Conservation (phyloP, 2,797 vertebrate genomes). For the Chelmon rostratus region DNA sequence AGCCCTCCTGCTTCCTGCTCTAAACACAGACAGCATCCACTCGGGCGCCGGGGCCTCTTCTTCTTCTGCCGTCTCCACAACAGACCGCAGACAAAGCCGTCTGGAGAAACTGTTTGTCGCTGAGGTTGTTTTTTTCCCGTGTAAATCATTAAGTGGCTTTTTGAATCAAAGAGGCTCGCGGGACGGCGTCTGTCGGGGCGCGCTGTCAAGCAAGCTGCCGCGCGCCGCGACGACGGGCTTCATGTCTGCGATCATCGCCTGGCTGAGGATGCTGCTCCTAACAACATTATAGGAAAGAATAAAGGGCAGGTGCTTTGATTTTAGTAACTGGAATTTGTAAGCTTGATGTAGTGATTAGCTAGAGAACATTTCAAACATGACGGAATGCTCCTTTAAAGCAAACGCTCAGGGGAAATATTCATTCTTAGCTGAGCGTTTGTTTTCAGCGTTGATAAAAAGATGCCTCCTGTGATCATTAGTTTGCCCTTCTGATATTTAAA, state of each 20-base stretch:
- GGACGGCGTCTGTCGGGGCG: constrained; percentile 28
- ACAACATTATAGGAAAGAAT: not conserved
- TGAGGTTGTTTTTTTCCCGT: constrained; percentile 38
- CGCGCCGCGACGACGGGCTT: constrained; percentile 1
- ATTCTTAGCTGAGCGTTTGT: not conserved
- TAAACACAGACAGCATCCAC: constrained; percentile 26
- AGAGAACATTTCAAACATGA: not conserved
- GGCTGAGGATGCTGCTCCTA: constrained; percentile 1
- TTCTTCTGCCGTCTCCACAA: constrained; percentile 24
- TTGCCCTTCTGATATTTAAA: not conserved
- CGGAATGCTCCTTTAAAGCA: not conserved
- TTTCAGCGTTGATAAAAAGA: not conserved
- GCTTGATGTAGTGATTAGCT: constrained; percentile 22
- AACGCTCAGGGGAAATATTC: not conserved
- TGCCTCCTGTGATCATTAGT: not conserved
- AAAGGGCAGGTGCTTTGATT: constrained; percentile 20
- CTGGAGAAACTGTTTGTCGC: constrained; percentile 34
- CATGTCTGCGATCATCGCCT: not conserved
- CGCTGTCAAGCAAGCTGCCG: constrained; percentile 29
- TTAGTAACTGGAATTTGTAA: constrained; percentile 3
- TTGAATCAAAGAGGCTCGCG: constrained; percentile 54
- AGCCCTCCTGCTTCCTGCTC: constrained; percentile 22
- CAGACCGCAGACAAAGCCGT: constrained; percentile 39
- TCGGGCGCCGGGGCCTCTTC: constrained; percentile 18
- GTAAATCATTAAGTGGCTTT: constrained; percentile 62